These are phyloP conservation scores for Diplodus puntazzo DNA, from an alignment of 2,797 vertebrate genomes.

Conservation along the genomic window DNA sequence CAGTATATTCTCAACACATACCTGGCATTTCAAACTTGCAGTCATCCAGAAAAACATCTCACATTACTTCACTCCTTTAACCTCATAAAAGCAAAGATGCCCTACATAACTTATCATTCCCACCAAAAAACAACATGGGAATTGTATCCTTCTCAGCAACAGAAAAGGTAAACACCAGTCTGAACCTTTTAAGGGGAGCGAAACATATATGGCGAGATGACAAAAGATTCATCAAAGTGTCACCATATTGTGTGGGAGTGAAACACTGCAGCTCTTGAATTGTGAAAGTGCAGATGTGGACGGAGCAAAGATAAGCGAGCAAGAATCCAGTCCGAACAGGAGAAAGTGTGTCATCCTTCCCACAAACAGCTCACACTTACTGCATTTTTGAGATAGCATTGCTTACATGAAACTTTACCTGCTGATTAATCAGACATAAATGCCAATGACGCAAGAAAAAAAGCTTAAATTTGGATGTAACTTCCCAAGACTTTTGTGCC, in stretches of 20 bases:
- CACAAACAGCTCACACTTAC: slow-evolving; percentile 42
- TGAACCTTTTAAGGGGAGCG: slow-evolving; percentile 51
- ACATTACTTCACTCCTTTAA: slow-evolving; percentile 24
- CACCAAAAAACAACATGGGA: slow-evolving; percentile 7
- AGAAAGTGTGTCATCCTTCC: slow-evolving; percentile 51
- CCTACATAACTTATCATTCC: slow-evolving; percentile 37
- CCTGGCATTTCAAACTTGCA: slow-evolving; percentile 21
- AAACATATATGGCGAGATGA: slow-evolving; percentile 44
- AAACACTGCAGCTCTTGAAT: slow-evolving; percentile 47
- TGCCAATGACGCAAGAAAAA: not conserved
- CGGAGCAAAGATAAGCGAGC: slow-evolving; percentile 53
- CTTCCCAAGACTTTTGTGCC: too few species aligned
- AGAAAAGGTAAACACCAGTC: slow-evolving; percentile 55
- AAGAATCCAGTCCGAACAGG: slow-evolving; percentile 50
- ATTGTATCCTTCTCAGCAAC: slow-evolving; percentile 13
- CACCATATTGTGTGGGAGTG: slow-evolving; percentile 66
- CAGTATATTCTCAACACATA: slow-evolving; percentile 21
- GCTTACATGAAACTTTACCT: slow-evolving; percentile 9
- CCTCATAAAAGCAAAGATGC: slow-evolving; percentile 40
- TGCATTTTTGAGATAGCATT: slow-evolving; percentile 24
- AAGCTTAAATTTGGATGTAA: not conserved
- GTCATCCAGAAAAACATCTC: slow-evolving; percentile 27
- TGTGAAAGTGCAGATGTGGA: slow-evolving; percentile 49
- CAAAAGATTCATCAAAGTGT: slow-evolving; percentile 71
- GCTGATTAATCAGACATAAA: slow-evolving; percentile 32